These are phyloP conservation scores for Drosophila imparisetae DNA, from an alignment of 2,888 invertebrate species.

Conservation along the genomic window DNA sequence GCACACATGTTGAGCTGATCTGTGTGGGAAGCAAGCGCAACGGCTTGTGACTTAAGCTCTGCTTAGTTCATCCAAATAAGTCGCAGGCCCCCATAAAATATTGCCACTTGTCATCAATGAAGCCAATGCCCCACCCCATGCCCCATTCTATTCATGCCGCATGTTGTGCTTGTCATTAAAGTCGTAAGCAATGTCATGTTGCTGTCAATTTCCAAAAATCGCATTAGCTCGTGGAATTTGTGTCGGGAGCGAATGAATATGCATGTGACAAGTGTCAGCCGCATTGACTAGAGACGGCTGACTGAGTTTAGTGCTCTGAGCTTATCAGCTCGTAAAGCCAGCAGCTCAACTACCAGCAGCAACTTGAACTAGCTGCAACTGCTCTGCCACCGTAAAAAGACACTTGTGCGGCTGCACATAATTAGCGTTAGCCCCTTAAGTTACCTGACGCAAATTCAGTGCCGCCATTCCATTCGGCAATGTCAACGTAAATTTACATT, in stretches of 20 bases:
- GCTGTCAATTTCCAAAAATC: slow-evolving; percentile 78
- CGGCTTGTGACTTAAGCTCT: slow-evolving; percentile 30
- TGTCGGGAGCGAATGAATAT: slow-evolving; percentile 11
- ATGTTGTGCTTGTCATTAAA: slow-evolving; percentile 74
- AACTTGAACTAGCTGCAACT: not conserved
- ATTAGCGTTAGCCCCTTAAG: slow-evolving; percentile 65
- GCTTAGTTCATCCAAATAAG: slow-evolving; percentile 35
- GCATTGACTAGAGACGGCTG: not conserved
- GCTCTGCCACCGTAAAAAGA: slow-evolving; percentile 6
- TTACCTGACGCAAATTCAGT: slow-evolving; percentile 33
- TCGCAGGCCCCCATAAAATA: slow-evolving; percentile 54
- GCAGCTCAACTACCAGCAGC: slow-evolving; percentile 34
- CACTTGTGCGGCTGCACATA: slow-evolving; percentile 73
- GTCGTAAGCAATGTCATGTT: slow-evolving; percentile 78
- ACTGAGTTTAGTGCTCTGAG: slow-evolving; percentile 46
- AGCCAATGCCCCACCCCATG: slow-evolving; percentile 6
- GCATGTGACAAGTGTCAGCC: slow-evolving; percentile 27
- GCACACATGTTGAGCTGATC: slow-evolving; percentile 64
- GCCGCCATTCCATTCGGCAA: slow-evolving; percentile 29
- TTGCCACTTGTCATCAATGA: slow-evolving; percentile 66
- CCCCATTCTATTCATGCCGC: slow-evolving; percentile 9
- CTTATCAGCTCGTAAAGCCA: slow-evolving; percentile 68
- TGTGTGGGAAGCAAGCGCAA: slow-evolving; percentile 47
- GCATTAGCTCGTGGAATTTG: slow-evolving; percentile 64
- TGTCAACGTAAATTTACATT: slow-evolving; percentile 72